Conservation (phyloP, 1,140 invertebrate species). For the Littorina saxatilis region DNA sequence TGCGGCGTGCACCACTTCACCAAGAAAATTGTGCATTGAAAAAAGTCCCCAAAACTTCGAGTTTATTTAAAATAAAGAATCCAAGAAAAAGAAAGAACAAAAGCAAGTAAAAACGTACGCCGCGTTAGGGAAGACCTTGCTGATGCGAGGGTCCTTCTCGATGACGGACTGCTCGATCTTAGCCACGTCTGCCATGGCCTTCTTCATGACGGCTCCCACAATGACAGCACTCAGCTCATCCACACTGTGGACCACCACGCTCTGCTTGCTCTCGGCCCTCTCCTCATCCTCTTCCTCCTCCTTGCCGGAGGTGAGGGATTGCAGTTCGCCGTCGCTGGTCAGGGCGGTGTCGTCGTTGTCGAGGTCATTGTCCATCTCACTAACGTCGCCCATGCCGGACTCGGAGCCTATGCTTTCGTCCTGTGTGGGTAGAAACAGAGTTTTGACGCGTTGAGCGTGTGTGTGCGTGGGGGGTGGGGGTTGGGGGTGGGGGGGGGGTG, state of each 20-base stretch:
- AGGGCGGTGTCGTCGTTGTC: conserved; percentile 14
- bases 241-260: conserved; percentile 61
- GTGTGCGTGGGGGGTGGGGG: not conserved
- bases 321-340: conserved; percentile 4
- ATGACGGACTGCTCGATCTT: conserved; percentile 32
- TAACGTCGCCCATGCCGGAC: conserved; percentile 47
- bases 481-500: not conserved
- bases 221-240: conserved; percentile 68
- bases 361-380: conserved; percentile 35
- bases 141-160: conserved; percentile 33
- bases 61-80: too few relatives aligned
- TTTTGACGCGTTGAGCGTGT: not conserved
- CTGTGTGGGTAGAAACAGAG: not conserved
- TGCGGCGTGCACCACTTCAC: too few relatives aligned
- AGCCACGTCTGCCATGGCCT: conserved; percentile 42
- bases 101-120: too few relatives aligned
- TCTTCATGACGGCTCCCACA: conserved; percentile 67
- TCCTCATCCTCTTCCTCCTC: conserved; percentile 35
- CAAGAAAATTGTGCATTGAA: too few relatives aligned
- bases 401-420: conserved; percentile 35
- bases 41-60: too few relatives aligned
- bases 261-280: conserved; percentile 29
- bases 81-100: too few relatives aligned
- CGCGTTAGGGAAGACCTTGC: conserved; percentile 25
- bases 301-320: conserved; percentile 22